Base-by-base conservation (phyloP, 2,113 vertebrate species). In the Peucedramus taeniatus region DNA sequence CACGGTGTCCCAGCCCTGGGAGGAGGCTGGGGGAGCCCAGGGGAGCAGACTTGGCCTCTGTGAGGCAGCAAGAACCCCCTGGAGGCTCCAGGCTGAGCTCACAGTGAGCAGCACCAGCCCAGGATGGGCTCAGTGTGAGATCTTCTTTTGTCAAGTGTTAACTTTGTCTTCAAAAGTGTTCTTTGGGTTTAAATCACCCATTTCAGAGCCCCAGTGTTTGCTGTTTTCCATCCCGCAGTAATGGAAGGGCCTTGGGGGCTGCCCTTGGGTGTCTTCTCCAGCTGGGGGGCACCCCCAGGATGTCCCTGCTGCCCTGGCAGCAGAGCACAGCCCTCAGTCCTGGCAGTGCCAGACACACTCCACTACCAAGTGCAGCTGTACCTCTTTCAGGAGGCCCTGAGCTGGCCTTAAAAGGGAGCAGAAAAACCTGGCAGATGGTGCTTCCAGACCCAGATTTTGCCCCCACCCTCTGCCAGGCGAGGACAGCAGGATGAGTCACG, bases 141-240 rank as follows among this genome's bases (percentile, higher is more conserved):
- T 37, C 61, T 80, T 79, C 39, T 75, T 81, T 68, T 23, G 31
- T 63, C 45, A 54, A 24, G 42, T 30, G 53, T 26, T 80, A 57
- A 11, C 17, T n/a, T n/a, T n/a, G n/a, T n/a, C n/a, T n/a, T n/a
- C n/a, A n/a, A 0, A 7, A 60, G 22, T 4, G 5, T 10, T 10
- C n/a, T 92, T 72, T 74, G 15, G 39, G 45, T 76, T 93, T 42
- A 57, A 83, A 77, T 22, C 47, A 59, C 47, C 15, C 50, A 20
- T 40, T 59, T 66, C 40, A 37, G 59, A 75, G 35, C 57, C 31
- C 59, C 49, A 40, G 2, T 8, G 40, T 51, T 47, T 64, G 53
- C 27, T 76, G 17, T 5, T 87, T 76, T 65, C 87, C 90, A 76
- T 54, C 51, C 21, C 3, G 5, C 71, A 39, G 57, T 11, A 50